Evolutionary conservation across 35 echinoderm and acorn worm genomes (phyloP), one percentile per base, ranked within the genome.

Genomic region (Diadema setosum): DNA sequence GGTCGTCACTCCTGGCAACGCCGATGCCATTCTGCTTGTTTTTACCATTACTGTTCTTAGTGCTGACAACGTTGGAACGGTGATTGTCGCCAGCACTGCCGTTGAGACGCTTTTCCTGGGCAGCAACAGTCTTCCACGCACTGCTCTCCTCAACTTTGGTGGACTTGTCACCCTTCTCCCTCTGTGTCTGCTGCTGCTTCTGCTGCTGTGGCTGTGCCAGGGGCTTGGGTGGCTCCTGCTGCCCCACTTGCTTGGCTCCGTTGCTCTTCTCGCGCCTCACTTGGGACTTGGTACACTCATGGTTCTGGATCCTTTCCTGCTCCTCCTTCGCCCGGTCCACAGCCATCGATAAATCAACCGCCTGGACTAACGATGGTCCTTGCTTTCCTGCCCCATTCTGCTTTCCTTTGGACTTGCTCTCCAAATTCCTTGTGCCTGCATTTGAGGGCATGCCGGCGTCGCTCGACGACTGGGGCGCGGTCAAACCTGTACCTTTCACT

Each of bases 41-140:
- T 82, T 33, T 94, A 67, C 46, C 84, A 56, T 6, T 64, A 46
- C 20, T 76, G 67, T 15, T 92, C 55, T 83, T 69, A 80, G 35
- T 55, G 74, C 35, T 58, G 81, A 76, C 70, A 56, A 34, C 89
- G 81, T 48, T 55, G 29, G 3, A 31, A 58, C 30, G 86, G 48
- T 27, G 57, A 81, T 39, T 94, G 80, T 35, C 78, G 36, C 18
- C 48, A 21, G 12, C 40, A 44, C 44, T 39, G 36, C 46, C 81
- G 44, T 83, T 60, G 15, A 36, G 46, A 26, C 26, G 29, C 45
- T 31, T 60, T 18, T 83, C 46, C 56, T 83, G 81, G 42, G 21
- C 45, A 58, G 20, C 81, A 11, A 30, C 41, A 29, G 81, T 73
- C 80, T 86, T 70, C 55, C 35, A 70, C 34, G 88, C 30, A 7